Conservation (phyloP, 35 echinoderm and acorn worm species). For the Lytechinus pictus region DNA sequence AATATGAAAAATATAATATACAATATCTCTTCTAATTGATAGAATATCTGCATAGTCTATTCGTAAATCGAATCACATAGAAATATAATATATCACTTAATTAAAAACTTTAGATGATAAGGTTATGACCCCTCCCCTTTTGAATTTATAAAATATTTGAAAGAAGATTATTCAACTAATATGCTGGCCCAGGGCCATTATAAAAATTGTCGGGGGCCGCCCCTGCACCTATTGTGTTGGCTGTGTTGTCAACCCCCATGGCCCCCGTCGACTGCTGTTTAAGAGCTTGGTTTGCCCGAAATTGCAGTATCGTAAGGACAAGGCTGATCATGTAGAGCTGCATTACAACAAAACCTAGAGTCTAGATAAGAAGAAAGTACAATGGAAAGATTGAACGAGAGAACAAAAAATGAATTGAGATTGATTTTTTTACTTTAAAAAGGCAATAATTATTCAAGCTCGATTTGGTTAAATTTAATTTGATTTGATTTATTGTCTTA, state of each 20-base stretch:
- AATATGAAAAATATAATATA: too few relatives aligned
- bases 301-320: not conserved
- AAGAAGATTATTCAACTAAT: not conserved
- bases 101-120: not conserved
- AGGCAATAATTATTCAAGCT: too few relatives aligned
- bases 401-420: not conserved
- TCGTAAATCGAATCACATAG: too few relatives aligned
- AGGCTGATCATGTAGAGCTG: constrained; percentile 1
- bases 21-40: too few relatives aligned
- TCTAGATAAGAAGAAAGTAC: not conserved
- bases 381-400: not conserved
- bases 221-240: not conserved
- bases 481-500: too few relatives aligned
- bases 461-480: too few relatives aligned
- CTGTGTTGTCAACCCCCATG: not conserved
- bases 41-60: too few relatives aligned
- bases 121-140: not conserved
- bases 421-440: not conserved
- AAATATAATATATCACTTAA: too few relatives aligned
- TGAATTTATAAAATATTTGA: not conserved
- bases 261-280: not conserved
- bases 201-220: constrained; percentile 15
- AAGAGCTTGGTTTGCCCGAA: not conserved
- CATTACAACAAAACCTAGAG: constrained; percentile 17
- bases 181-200: not conserved